These are phyloP conservation scores for Ectemnius cavifrons DNA, from an alignment of 2,888 invertebrate species.

Conservation along the genomic window DNA sequence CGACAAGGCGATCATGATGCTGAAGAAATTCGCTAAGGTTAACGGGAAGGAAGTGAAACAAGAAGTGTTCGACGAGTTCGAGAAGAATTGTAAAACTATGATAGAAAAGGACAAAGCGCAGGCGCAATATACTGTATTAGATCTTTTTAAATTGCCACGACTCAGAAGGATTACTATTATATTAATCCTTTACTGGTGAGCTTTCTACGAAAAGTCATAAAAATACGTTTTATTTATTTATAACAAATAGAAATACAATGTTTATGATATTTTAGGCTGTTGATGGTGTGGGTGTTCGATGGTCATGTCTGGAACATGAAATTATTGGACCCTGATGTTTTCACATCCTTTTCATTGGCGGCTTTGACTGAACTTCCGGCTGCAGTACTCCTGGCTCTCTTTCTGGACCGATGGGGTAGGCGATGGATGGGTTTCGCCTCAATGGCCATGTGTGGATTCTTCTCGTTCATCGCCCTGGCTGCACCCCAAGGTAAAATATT, in stretches of 20 bases:
- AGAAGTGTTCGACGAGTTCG: constrained; percentile 87
- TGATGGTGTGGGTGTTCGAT: constrained; percentile 92
- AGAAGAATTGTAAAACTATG: constrained; percentile 83
- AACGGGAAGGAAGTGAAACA: constrained; percentile 87
- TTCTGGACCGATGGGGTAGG: constrained; percentile 89
- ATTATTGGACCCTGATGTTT: constrained; percentile 88
- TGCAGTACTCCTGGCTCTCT: constrained; percentile 87
- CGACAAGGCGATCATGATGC: constrained; percentile 87
- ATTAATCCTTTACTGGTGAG: constrained; percentile 88
- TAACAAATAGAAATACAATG: neutral
- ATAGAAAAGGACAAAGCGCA: constrained; percentile 85
- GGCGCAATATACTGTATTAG: constrained; percentile 87
- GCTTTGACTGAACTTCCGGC: constrained; percentile 91
- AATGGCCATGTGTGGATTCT: constrained; percentile 88
- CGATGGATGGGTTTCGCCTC: constrained; percentile 92
- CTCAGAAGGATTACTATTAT: constrained; percentile 87
- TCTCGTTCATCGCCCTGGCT: constrained; percentile 87
- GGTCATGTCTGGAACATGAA: constrained; percentile 94
- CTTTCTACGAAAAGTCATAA: neutral
- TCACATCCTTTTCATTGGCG: constrained; percentile 90
- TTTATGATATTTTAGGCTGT: constrained; percentile 80
- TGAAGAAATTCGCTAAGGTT: constrained; percentile 89
- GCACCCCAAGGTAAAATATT: constrained; percentile 83
- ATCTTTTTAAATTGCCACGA: constrained; percentile 88
- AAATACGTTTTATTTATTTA: neutral